phyloP scores from a whole-genome alignment of 2,888 invertebrate species.

The Flabesymbios commensalis region DNA sequence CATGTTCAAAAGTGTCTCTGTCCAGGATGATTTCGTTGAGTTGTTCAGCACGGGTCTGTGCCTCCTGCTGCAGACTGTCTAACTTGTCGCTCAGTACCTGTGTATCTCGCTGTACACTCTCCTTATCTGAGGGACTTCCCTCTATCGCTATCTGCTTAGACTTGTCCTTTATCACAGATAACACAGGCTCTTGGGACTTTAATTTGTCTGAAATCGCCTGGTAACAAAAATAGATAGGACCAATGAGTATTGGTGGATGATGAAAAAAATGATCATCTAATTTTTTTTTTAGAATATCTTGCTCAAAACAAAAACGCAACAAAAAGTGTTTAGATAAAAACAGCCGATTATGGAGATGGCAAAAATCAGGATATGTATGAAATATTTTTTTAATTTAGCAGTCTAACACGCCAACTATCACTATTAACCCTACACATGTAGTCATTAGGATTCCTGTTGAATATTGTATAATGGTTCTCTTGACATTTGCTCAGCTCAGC shows the following conservation, averaged over 20 bases:
- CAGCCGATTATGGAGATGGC: no score
- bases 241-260: not conserved
- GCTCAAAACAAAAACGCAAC: no score
- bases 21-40: constrained; percentile 70
- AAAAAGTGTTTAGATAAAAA: no score
- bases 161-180: constrained; percentile 86
- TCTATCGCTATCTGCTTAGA: constrained; percentile 91
- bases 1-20: constrained; percentile 44
- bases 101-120: constrained; percentile 83
- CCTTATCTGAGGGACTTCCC: constrained; percentile 83
- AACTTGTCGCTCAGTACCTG: constrained; percentile 80
- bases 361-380: no score
- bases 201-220: constrained; percentile 17
- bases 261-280: not conserved
- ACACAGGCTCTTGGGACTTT: constrained; percentile 70
- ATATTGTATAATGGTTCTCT: no score
- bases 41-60: constrained; percentile 84
- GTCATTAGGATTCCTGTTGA: no score
- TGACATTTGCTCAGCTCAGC: no score
- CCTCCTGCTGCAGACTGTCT: constrained; percentile 76
- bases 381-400: no score
- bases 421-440: no score
- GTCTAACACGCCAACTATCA: no score
- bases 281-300: not conserved
- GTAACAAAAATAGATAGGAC: not conserved